Percentiles rank a stretch among this genome's conserved stretches.
Evolutionary conservation across 2,113 vertebrate species (phyloP).

Genomic region (Lepus americanus): DNA sequence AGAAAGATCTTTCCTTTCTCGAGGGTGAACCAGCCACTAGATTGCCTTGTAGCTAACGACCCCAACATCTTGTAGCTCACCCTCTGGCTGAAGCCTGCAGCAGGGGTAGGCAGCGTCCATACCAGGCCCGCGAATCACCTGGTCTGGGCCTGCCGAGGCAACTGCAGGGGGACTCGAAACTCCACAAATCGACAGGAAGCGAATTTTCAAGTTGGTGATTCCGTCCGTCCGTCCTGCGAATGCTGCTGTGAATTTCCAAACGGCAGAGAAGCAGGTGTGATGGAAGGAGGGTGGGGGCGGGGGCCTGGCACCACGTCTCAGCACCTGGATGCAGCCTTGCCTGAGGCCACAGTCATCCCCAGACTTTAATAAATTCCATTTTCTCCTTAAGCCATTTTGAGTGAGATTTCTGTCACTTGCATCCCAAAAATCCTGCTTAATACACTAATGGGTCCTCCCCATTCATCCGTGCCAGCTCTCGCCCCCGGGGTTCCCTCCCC

Average conservation of each 20-base stretch:
- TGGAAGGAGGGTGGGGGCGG: fast-evolving
- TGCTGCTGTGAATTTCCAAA: too few relatives aligned
- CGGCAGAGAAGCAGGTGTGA: too few relatives aligned
- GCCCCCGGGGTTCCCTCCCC: neutral
- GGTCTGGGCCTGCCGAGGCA: too few relatives aligned
- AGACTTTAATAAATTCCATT: neutral
- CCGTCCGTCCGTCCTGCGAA: too few relatives aligned
- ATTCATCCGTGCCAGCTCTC: neutral
- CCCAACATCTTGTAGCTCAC: neutral
- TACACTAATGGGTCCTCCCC: neutral
- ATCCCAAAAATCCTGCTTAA: neutral
- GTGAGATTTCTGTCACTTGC: neutral
- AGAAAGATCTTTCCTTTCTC: neutral
- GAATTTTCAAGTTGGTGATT: too few relatives aligned
- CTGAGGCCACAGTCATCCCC: neutral
- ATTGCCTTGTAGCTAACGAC: neutral
- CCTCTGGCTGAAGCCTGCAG: too few relatives aligned
- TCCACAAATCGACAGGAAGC: neutral
- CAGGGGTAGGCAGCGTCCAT: too few relatives aligned
- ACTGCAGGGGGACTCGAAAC: too few relatives aligned
- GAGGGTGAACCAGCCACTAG: neutral
- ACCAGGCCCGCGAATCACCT: too few relatives aligned
- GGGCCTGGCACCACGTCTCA: neutral
- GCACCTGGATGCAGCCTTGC: neutral
- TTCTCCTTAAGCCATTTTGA: neutral